phyloP scores from a whole-genome alignment of 2,888 invertebrate species.

The Drosophila mulleri region DNA sequence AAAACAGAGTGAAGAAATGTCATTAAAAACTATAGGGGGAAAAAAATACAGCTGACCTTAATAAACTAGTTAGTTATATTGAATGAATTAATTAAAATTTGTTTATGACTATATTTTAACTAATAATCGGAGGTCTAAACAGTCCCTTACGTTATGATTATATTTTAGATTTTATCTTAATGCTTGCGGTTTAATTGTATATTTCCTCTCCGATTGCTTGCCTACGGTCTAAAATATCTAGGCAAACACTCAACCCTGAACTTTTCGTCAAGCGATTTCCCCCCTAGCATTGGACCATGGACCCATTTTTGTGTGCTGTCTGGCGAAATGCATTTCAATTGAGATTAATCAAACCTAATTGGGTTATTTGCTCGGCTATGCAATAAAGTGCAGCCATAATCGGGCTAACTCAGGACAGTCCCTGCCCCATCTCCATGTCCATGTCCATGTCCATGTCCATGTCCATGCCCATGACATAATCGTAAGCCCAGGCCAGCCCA shows the following conservation, averaged over 20 bases:
- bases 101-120: no score
- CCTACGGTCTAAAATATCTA: not conserved
- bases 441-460: slow-evolving; percentile 18
- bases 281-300: not conserved
- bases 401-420: slow-evolving; percentile 28
- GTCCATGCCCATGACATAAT: slow-evolving; percentile 7
- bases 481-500: slow-evolving; percentile 17
- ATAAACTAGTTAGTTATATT: no score
- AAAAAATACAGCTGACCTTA: not conserved
- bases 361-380: slow-evolving; percentile 79
- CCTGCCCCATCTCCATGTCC: slow-evolving; percentile 4
- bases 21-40: not conserved
- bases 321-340: slow-evolving; percentile 75
- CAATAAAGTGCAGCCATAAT: slow-evolving; percentile 76
- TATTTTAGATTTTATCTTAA: no score
- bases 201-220: not conserved
- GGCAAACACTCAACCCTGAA: slow-evolving; percentile 65
- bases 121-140: no score
- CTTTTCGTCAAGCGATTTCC: slow-evolving; percentile 38
- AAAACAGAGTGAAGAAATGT: not conserved
- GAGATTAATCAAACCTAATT: slow-evolving; percentile 77
- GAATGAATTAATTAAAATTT: not conserved
- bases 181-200: no score
- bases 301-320: slow-evolving; percentile 30
- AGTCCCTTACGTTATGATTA: no score